Percentiles rank a stretch among this genome's conserved stretches.
These are phyloP conservation scores for Eonycteris spelaea DNA, from an alignment of 2,113 vertebrate species.

Conservation along the genomic window DNA sequence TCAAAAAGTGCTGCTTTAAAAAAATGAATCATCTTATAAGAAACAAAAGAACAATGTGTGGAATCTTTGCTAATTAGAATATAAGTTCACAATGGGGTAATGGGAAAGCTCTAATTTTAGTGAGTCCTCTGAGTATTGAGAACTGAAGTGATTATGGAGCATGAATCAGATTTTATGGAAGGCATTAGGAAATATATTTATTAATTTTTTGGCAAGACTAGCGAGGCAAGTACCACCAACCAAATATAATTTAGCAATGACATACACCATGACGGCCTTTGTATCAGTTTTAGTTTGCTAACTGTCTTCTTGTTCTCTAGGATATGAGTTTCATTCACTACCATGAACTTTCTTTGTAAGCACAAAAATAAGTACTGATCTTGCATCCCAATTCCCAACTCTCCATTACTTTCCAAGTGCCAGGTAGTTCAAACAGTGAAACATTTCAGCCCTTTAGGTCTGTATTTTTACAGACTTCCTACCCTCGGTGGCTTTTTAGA, in stretches of 20 bases:
- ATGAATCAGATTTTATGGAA: slow-evolving; percentile 34
- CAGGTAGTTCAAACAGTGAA: background rate
- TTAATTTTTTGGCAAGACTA: background rate
- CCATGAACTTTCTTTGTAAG: background rate
- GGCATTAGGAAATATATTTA: background rate
- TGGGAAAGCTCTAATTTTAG: slow-evolving; percentile 32
- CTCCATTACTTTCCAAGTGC: background rate
- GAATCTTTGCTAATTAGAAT: slow-evolving; percentile 43
- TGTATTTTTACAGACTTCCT: background rate
- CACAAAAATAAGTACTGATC: background rate
- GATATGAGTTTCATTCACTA: background rate
- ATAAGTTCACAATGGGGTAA: slow-evolving; percentile 32
- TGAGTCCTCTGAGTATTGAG: slow-evolving; percentile 33
- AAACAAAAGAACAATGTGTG: slow-evolving; percentile 16
- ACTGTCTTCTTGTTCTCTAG: background rate
- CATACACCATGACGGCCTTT: background rate
- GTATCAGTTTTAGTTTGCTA: background rate
- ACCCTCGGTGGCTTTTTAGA: background rate
- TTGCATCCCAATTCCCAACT: background rate
- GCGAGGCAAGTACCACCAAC: background rate
- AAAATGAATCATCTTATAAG: background rate
- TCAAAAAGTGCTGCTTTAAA: background rate
- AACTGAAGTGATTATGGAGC: slow-evolving; percentile 10
- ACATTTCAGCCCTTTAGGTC: background rate
- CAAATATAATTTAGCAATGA: background rate